A percentile compares a stretch with the other conserved stretches of the same genome.
Conservation (phyloP, 2,113 vertebrate genomes). For the Cyphomyrus discorhynchus region DNA sequence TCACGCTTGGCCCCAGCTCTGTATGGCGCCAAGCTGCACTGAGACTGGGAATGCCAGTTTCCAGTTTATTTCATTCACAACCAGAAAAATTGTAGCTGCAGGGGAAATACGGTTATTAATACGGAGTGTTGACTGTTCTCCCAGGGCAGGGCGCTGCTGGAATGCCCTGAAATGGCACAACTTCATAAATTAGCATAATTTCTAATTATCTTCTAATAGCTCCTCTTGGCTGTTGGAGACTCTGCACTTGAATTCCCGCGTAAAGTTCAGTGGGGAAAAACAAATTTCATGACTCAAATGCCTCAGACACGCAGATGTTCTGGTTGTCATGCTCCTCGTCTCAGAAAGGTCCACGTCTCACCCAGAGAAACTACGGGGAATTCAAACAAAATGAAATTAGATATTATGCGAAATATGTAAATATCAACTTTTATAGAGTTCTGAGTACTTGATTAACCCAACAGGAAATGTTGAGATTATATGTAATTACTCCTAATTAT, state of each 20-base stretch:
- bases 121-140: conserved; percentile 70
- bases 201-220: conserved; percentile 98
- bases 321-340: conserved; percentile 59
- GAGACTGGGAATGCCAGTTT: conserved; percentile 52
- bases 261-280: conserved; percentile 88
- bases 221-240: conserved; percentile 86
- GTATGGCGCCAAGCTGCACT: conserved; percentile 63
- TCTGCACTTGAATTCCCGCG: conserved; percentile 80
- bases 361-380: conserved; percentile 27
- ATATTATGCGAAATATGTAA: background rate
- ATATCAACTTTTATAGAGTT: background rate
- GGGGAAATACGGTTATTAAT: conserved; percentile 63
- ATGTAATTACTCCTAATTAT: background rate
- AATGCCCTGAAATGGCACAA: conserved; percentile 92
- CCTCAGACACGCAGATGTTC: conserved; percentile 68
- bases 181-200: conserved; percentile 98
- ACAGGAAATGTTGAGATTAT: background rate
- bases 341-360: conserved; percentile 43
- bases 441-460: background rate
- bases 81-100: conserved; percentile 47
- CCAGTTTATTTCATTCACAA: conserved; percentile 63
- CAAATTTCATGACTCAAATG: conserved; percentile 73
- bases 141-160: conserved; percentile 76
- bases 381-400: background rate
- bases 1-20: conserved; percentile 38